Evolutionary conservation across 2,797 vertebrate genomes (phyloP).

Genomic region (Odontamblyopus lacepedii): DNA sequence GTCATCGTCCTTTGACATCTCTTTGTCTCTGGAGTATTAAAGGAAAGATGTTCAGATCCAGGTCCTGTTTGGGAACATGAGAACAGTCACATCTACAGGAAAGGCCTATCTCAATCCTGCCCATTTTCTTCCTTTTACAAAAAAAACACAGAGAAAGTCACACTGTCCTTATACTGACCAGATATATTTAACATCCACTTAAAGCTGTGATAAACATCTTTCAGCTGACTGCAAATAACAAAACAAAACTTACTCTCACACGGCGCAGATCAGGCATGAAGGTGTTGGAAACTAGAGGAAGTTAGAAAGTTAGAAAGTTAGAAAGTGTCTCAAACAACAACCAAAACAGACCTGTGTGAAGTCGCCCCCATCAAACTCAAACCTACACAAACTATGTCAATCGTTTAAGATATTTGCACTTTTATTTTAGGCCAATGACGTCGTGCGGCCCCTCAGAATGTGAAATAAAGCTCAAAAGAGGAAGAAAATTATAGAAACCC

Average conservation of each 20-base stretch:
- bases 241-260: conserved; percentile 24
- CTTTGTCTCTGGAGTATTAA: conserved; percentile 67
- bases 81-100: conserved; percentile 67
- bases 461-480: no score
- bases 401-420: no score
- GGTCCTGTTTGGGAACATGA: conserved; percentile 39
- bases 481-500: no score
- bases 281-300: no score
- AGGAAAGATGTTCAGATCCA: conserved; percentile 67
- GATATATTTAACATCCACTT: conserved; percentile 44
- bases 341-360: no score
- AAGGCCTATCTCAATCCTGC: conserved; percentile 34
- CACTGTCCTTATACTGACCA: conserved; percentile 14
- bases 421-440: no score
- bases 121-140: conserved; percentile 33
- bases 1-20: conserved; percentile 70
- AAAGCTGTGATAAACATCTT: conserved; percentile 42
- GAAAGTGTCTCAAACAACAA: no score
- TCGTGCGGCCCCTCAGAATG: no score
- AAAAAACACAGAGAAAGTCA: conserved; percentile 19
- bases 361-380: no score
- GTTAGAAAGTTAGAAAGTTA: no score
- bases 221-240: conserved; percentile 38
- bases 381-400: no score
- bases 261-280: conserved; percentile 21